Conservation (phyloP, 2,797 vertebrate species). For the Gallinago nigripennis region DNA sequence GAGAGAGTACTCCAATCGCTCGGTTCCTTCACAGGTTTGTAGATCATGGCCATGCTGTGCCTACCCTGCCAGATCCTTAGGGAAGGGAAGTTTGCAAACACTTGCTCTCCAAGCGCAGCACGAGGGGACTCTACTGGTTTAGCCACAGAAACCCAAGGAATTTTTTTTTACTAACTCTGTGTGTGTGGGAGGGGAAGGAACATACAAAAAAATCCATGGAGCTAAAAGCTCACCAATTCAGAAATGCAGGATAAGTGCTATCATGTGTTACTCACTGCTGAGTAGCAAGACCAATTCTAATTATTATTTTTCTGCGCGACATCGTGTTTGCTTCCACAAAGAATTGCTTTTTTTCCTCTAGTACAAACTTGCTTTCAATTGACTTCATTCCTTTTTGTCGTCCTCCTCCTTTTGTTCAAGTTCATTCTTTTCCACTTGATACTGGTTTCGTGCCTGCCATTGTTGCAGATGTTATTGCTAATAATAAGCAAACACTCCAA, state of each 20-base stretch:
- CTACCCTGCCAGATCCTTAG: neutral
- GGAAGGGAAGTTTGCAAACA: neutral
- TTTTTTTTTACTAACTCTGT: neutral
- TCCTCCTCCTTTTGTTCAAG: neutral
- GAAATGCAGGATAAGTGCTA: neutral
- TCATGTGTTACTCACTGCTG: neutral
- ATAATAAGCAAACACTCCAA: neutral
- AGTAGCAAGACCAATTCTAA: neutral
- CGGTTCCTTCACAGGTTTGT: neutral
- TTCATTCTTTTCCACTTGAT: neutral
- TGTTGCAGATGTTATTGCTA: neutral
- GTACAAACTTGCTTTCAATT: neutral
- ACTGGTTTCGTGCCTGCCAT: neutral
- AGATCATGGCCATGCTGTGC: accelerated
- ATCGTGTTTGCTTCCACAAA: neutral
- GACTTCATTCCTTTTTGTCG: neutral
- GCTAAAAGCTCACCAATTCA: neutral
- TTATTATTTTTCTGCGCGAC: neutral
- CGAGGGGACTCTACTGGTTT: neutral
- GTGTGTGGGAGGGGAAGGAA: neutral
- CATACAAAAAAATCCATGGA: too few relatives aligned
- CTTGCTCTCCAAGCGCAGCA: neutral
- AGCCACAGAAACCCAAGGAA: neutral
- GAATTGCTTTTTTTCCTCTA: neutral
- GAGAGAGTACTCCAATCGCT: neutral